Evolutionary conservation across 2,113 vertebrate species (phyloP).

Genomic region (Podarcis raffonei): DNA sequence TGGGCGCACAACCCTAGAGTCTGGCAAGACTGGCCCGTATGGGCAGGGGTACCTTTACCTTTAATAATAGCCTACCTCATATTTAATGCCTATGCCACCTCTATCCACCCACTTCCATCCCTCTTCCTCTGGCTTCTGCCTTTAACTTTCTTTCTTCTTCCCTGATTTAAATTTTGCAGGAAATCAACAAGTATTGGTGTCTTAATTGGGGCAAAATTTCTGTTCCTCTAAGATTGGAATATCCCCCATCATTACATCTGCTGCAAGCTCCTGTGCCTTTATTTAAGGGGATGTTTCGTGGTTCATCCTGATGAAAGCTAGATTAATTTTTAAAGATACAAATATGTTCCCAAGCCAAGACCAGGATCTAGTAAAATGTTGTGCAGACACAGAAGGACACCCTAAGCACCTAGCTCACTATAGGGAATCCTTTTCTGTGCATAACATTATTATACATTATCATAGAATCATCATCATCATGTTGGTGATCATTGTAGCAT

Average conservation of each 20-base stretch:
- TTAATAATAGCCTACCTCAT: too few relatives aligned
- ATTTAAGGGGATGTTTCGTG: conserved; percentile 66
- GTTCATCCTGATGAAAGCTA: conserved; percentile 63
- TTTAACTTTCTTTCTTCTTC: not conserved
- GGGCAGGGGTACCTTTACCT: too few relatives aligned
- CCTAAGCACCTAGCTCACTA: not conserved
- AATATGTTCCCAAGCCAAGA: conserved; percentile 53
- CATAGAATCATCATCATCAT: too few relatives aligned
- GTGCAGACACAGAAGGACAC: conserved; percentile 20
- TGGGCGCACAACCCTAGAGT: too few relatives aligned
- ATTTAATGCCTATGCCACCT: fast-evolving
- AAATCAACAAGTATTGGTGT: not conserved
- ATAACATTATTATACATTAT: too few relatives aligned
- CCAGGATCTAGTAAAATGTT: conserved; percentile 34
- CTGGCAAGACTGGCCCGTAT: too few relatives aligned
- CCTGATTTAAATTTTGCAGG: not conserved
- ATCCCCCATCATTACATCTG: not conserved
- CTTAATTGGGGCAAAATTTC: conserved; percentile 6
- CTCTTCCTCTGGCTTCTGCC: not conserved
- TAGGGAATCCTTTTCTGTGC: not conserved
- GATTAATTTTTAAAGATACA: conserved; percentile 70
- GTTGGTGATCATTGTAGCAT: too few relatives aligned
- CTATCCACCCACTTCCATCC: not conserved
- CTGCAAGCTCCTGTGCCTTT: conserved; percentile 59
- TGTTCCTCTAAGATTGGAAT: conserved; percentile 28